Percentiles rank a stretch among this genome's conserved stretches.
Evolutionary conservation across 2,888 invertebrate genomes (phyloP).

Genomic region (Aleiodes alternator): DNA sequence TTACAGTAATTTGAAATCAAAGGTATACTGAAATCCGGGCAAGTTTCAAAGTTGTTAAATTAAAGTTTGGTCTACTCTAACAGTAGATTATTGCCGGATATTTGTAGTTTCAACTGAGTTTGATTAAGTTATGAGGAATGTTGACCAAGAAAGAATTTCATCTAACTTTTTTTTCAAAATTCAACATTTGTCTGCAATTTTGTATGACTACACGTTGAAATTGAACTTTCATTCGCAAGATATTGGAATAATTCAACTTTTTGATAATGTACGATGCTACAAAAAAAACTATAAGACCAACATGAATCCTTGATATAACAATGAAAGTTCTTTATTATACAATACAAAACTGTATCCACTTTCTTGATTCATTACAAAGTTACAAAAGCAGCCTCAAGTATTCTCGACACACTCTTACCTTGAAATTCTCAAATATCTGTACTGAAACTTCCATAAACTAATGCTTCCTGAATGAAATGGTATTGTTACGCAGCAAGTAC

Average conservation of each 20-base stretch:
- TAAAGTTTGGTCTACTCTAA: conserved; percentile 54
- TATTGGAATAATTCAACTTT: conserved; percentile 23
- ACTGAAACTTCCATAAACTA: conserved; percentile 48
- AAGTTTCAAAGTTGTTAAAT: conserved; percentile 56
- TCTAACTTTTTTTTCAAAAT: background rate
- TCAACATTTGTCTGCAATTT: background rate
- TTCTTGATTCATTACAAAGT: conserved; percentile 38
- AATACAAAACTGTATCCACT: background rate
- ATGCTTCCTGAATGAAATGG: conserved; percentile 46
- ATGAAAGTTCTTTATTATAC: background rate
- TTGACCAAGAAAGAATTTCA: conserved; percentile 38
- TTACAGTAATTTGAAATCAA: conserved; percentile 39
- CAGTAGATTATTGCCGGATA: conserved; percentile 58
- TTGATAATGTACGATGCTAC: background rate
- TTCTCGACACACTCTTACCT: conserved; percentile 63
- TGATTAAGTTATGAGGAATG: conserved; percentile 59
- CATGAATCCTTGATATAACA: background rate
- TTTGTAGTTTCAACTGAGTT: conserved; percentile 59
- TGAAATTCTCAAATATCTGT: conserved; percentile 51
- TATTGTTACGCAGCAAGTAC: conserved; percentile 46
- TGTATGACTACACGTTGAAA: background rate
- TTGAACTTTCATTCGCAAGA: background rate
- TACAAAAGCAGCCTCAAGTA: conserved; percentile 35
- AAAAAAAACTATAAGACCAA: no score
- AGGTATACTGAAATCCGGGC: conserved; percentile 52